phyloP scores from a whole-genome alignment of 1,140 invertebrate genomes.

The Ooceraea biroi region DNA sequence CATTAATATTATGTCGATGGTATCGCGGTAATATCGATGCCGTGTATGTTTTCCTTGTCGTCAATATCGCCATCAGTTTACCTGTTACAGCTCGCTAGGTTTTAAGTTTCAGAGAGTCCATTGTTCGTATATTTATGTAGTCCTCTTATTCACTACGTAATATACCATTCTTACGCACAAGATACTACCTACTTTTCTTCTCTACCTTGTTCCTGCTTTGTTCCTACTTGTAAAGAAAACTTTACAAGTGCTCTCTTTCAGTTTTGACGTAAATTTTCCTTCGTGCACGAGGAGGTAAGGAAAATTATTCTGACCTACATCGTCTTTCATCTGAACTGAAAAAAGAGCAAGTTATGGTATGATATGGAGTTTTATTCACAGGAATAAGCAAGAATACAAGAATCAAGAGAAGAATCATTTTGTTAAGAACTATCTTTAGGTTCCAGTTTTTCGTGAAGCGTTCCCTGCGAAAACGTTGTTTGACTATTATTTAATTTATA shows the following conservation, averaged over 20 bases:
- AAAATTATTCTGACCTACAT: conserved; percentile 56
- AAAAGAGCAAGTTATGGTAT: neutral
- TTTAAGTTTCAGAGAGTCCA: neutral
- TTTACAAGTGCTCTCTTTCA: conserved; percentile 30
- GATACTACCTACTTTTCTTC: conserved; percentile 29
- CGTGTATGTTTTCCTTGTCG: neutral
- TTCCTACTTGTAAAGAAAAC: conserved; percentile 35
- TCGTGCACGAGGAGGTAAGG: conserved; percentile 8
- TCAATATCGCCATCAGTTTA: neutral
- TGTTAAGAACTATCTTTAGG: neutral
- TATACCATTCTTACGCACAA: conserved; percentile 38
- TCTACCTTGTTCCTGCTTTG: conserved; percentile 42
- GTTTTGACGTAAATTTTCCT: conserved; percentile 41
- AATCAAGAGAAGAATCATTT: neutral
- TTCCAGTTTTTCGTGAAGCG: neutral
- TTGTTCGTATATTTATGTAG: conserved; percentile 1
- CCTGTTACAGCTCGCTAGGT: neutral
- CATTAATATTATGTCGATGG: neutral
- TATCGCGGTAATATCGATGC: neutral
- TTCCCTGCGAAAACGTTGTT: neutral
- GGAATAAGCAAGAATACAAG: neutral
- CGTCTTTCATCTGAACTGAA: conserved; percentile 11
- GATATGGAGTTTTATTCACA: conserved; percentile 7
- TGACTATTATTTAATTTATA: neutral
- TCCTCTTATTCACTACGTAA: neutral